Percentiles rank a stretch among this genome's conserved stretches.
These are phyloP conservation scores for Scalopus aquaticus DNA, from an alignment of 2,113 vertebrate species.

Conservation along the genomic window DNA sequence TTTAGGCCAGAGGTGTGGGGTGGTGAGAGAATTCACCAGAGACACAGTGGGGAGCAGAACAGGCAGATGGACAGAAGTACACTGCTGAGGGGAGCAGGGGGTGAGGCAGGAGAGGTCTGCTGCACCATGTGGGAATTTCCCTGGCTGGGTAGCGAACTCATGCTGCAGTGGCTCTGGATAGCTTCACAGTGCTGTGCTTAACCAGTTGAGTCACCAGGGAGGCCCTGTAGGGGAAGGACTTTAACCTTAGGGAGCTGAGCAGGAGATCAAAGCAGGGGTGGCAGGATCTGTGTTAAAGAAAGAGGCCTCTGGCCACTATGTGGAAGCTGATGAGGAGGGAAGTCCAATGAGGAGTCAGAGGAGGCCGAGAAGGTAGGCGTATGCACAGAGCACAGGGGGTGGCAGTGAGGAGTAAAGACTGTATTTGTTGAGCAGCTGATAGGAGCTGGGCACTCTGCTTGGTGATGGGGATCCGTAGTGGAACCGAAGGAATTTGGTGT, in stretches of 20 bases:
- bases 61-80: too few species aligned
- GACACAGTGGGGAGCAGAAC: too few species aligned
- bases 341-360: not conserved
- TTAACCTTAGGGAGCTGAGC: not conserved
- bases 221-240: not conserved
- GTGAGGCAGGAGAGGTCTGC: too few species aligned
- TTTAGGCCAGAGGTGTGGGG: too few species aligned
- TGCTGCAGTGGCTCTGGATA: too few species aligned
- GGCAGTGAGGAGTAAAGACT: not conserved
- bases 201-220: too few species aligned
- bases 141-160: too few species aligned
- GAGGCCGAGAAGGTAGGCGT: not conserved
- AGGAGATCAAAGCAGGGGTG: not conserved
- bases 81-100: too few species aligned
- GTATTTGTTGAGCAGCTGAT: not conserved
- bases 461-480: too few species aligned
- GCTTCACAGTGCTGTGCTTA: too few species aligned
- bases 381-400: not conserved
- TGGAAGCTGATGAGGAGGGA: not conserved
- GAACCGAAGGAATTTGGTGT: not conserved
- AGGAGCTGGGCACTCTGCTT: not conserved
- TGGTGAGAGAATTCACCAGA: too few species aligned
- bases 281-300: not conserved
- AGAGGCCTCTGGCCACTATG: not conserved
- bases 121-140: too few species aligned